Conservation (phyloP, 2,113 vertebrate species). For the Pleuronectes platessa region DNA sequence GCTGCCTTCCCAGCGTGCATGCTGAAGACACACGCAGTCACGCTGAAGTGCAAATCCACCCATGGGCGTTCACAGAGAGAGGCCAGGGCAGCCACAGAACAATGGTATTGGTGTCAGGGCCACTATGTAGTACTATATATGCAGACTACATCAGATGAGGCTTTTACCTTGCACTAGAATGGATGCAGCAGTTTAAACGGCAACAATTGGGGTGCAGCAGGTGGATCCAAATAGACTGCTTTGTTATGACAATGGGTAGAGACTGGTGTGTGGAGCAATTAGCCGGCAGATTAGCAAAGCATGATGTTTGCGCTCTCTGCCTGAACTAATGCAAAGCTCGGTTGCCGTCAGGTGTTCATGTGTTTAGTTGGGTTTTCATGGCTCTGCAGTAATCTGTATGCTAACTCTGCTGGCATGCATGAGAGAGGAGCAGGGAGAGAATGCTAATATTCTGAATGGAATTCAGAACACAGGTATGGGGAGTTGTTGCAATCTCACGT, state of each 20-base stretch:
- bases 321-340: constrained; percentile 50
- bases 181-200: background rate
- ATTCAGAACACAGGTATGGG: background rate
- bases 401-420: constrained; percentile 27
- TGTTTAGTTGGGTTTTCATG: constrained; percentile 37
- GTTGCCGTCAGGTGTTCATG: constrained; percentile 45
- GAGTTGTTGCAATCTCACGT: background rate
- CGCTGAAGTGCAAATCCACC: constrained; percentile 55
- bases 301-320: constrained; percentile 31
- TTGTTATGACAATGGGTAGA: constrained; percentile 3
- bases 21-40: constrained; percentile 34
- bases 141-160: constrained; percentile 54
- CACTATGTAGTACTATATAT: constrained; percentile 1
- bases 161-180: background rate
- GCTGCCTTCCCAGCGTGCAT: constrained; percentile 35
- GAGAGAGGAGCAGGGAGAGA: constrained; percentile 30
- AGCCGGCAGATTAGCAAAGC: constrained; percentile 49
- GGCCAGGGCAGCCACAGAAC: constrained; percentile 35
- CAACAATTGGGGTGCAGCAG: constrained; percentile 2
- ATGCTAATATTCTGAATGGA: constrained; percentile 22
- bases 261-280: constrained; percentile 18
- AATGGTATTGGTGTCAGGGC: constrained; percentile 47
- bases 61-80: constrained; percentile 47
- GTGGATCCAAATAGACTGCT: constrained; percentile 15
- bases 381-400: constrained; percentile 43